Evolutionary conservation across 2,113 vertebrate species (phyloP).

Genomic region (Hyperoodon ampullatus): DNA sequence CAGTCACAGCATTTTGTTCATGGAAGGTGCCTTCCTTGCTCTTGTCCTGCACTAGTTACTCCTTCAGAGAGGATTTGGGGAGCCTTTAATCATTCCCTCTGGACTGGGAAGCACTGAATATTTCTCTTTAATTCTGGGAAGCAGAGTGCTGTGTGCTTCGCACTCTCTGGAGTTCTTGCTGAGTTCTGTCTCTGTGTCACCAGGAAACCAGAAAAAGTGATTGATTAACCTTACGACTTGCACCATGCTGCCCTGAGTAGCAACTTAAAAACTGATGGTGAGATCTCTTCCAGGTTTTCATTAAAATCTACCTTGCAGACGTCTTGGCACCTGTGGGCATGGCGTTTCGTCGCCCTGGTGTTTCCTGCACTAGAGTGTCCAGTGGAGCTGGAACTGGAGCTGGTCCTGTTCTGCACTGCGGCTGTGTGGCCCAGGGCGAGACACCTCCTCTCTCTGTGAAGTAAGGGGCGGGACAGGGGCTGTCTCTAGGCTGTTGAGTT

Average conservation of each 20-base stretch:
- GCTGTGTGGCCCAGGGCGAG: not conserved
- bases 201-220: not conserved
- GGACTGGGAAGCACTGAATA: not conserved
- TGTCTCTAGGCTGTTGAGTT: not conserved
- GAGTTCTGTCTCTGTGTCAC: not conserved
- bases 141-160: not conserved
- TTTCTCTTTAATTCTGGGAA: not conserved
- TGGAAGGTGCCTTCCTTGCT: not conserved
- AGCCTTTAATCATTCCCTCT: not conserved
- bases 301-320: not conserved
- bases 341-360: accelerated
- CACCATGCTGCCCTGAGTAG: not conserved
- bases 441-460: accelerated
- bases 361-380: accelerated
- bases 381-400: not conserved
- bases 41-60: accelerated
- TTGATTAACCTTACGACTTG: too few species aligned
- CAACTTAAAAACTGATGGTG: not conserved
- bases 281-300: not conserved
- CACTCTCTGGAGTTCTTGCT: not conserved
- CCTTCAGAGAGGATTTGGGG: not conserved
- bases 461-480: too few species aligned
- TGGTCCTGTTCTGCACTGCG: not conserved
- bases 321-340: not conserved
- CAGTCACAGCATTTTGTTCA: accelerated